phyloP scores from a whole-genome alignment of 2,797 vertebrate genomes.

The Poeciliopsis presidionis region DNA sequence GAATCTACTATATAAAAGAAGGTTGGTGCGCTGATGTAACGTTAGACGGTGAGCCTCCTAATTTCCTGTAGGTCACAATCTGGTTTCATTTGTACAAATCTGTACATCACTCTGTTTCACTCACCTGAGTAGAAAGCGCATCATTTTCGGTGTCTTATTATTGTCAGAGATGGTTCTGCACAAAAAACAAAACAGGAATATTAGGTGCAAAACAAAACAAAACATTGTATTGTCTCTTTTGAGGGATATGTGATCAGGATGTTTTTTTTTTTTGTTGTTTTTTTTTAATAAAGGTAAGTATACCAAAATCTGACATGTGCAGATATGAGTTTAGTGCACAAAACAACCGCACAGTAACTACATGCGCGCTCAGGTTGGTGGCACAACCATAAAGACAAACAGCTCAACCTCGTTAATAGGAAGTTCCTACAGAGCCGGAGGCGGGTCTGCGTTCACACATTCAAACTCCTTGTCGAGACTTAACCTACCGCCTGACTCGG shows the following conservation, averaged over 20 bases:
- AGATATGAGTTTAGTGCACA: background rate
- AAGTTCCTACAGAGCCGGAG: background rate
- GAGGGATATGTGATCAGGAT: too few species aligned
- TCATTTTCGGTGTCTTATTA: slow-evolving; percentile 2
- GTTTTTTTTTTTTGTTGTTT: too few species aligned
- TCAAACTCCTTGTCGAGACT: background rate
- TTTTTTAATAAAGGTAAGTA: background rate
- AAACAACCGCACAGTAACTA: background rate
- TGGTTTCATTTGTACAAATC: background rate
- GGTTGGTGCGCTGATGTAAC: too few species aligned
- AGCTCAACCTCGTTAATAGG: too few species aligned
- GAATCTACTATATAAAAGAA: too few species aligned
- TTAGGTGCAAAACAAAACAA: background rate
- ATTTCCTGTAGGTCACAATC: background rate
- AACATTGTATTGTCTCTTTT: background rate
- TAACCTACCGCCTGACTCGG: background rate
- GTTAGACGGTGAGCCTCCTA: background rate
- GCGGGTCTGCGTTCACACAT: background rate
- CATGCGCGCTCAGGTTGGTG: background rate
- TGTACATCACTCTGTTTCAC: background rate
- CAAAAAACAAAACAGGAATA: background rate
- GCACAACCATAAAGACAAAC: background rate
- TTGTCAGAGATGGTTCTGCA: slow-evolving; percentile 3
- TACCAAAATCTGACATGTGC: background rate
- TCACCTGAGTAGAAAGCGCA: slow-evolving; percentile 19